These are phyloP conservation scores for Stercorarius parasiticus DNA, from an alignment of 2,113 vertebrate species.

Conservation along the genomic window DNA sequence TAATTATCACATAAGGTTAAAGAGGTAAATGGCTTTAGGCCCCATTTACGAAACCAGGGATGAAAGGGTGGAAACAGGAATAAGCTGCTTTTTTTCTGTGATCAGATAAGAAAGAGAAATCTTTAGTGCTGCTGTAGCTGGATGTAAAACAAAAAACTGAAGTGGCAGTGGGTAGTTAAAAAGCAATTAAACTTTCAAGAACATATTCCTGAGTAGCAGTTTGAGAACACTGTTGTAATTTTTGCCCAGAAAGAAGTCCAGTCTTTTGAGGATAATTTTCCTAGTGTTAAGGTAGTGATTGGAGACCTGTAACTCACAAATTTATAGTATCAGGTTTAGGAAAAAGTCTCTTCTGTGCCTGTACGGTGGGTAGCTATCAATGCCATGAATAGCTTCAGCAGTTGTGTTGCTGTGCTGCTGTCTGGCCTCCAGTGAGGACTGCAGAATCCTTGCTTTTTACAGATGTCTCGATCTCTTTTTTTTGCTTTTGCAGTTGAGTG, in stretches of 20 bases:
- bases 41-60: conserved; percentile 15
- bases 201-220: not conserved
- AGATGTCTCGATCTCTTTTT: not conserved
- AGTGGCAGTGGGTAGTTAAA: not conserved
- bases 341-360: not conserved
- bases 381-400: not conserved
- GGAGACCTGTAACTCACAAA: not conserved
- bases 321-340: not conserved
- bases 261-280: not conserved
- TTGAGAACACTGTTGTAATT: not conserved
- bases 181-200: conserved; percentile 18
- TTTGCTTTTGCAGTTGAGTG: not conserved
- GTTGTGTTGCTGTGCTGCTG: not conserved
- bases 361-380: not conserved
- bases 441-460: not conserved
- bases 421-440: not conserved
- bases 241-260: not conserved
- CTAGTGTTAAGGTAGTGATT: not conserved
- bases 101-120: conserved; percentile 47
- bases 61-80: conserved; percentile 35
- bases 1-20: conserved; percentile 24
- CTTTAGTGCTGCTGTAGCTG: not conserved
- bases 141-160: not conserved
- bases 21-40: conserved; percentile 35
- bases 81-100: not conserved